Percentiles rank a stretch among this genome's conserved stretches.
Conservation (phyloP, 2,113 vertebrate species). For the Brachionichthys hirsutus region DNA sequence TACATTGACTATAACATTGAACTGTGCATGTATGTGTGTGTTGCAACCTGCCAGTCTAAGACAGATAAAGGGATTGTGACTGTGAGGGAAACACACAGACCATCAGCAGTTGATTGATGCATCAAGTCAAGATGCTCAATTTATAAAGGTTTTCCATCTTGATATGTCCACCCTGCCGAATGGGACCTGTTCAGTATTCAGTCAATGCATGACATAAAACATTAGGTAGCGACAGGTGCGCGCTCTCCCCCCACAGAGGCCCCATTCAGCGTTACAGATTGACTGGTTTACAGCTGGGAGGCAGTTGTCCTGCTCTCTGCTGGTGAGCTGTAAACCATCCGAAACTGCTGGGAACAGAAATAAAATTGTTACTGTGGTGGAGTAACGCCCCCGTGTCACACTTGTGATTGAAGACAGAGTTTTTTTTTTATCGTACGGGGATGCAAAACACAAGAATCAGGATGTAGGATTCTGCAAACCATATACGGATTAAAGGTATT, state of each 20-base stretch:
- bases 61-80: background rate
- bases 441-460: conserved; percentile 2
- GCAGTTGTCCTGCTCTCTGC: conserved; percentile 31
- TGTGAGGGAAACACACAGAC: background rate
- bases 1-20: too few relatives aligned
- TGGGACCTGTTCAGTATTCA: conserved; percentile 29
- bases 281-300: conserved; percentile 50
- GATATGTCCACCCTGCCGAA: background rate
- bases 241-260: conserved; percentile 15
- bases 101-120: conserved; percentile 21
- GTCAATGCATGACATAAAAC: conserved; percentile 17
- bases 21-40: background rate
- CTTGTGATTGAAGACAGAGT: conserved; percentile 10
- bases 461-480: background rate
- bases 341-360: conserved; percentile 27
- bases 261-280: conserved; percentile 33
- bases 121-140: conserved; percentile 23
- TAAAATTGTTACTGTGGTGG: conserved; percentile 18
- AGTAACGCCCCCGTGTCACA: conserved; percentile 8
- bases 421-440: background rate
- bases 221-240: conserved; percentile 37
- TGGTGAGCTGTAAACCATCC: conserved; percentile 27
- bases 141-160: conserved; percentile 11
- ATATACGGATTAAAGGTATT: conserved; percentile 1
- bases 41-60: conserved; percentile 1